These are phyloP conservation scores for Sciaenops ocellatus DNA, from an alignment of 2,797 vertebrate genomes.

Conservation along the genomic window DNA sequence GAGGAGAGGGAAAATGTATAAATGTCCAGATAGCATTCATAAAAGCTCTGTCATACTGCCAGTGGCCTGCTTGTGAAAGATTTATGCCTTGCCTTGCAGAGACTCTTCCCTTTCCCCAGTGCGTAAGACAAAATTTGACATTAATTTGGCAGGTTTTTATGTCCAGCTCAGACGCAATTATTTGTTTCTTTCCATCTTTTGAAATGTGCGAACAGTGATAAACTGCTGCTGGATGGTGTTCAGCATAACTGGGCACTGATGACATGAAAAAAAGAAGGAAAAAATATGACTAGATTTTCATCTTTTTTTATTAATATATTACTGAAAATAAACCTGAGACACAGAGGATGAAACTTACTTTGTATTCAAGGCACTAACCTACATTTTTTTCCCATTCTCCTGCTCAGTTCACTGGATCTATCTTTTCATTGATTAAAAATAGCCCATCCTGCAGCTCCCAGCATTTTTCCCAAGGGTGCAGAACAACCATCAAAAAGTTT, in stretches of 20 bases:
- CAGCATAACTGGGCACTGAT: constrained; percentile 17
- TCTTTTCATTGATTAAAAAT: constrained; percentile 74
- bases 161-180: constrained; percentile 40
- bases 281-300: constrained; percentile 23
- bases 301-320: background rate
- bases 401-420: constrained; percentile 50
- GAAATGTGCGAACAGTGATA: constrained; percentile 60
- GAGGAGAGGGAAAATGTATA: constrained; percentile 57
- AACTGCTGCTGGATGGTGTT: constrained; percentile 47
- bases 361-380: constrained; percentile 66
- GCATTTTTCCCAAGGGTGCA: constrained; percentile 47
- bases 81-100: constrained; percentile 53
- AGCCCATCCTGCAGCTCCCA: constrained; percentile 57
- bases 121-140: constrained; percentile 43
- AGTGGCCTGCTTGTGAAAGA: constrained; percentile 57
- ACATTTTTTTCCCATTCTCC: constrained; percentile 27
- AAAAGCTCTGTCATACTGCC: constrained; percentile 53
- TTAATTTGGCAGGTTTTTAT: constrained; percentile 57
- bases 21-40: constrained; percentile 69
- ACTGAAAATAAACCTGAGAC: constrained; percentile 43
- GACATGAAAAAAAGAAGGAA: constrained; percentile 1
- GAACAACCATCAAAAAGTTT: constrained; percentile 46
- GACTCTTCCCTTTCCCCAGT: constrained; percentile 41
- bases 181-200: constrained; percentile 61
- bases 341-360: constrained; percentile 43